Evolutionary conservation across 2,113 vertebrate genomes (phyloP).

Genomic region (Gallinago undulata): DNA sequence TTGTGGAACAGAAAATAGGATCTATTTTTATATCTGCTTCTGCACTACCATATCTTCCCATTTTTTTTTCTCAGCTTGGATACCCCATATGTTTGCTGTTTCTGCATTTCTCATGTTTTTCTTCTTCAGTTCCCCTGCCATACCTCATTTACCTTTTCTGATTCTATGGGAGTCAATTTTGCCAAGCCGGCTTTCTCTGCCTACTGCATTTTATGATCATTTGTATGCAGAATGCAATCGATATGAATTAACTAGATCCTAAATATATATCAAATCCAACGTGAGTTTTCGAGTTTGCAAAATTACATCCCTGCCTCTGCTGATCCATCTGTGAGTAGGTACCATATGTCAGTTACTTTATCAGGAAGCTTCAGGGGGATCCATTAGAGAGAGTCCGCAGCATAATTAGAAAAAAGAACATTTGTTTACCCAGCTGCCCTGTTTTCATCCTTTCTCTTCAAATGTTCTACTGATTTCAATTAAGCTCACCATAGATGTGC

Average conservation of each 20-base stretch:
- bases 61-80: background rate
- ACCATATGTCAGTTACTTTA: constrained; percentile 69
- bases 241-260: constrained; percentile 41
- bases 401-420: constrained; percentile 70
- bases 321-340: constrained; percentile 52
- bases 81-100: constrained; percentile 4
- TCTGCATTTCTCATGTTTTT: constrained; percentile 6
- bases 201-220: constrained; percentile 28
- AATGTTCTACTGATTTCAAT: constrained; percentile 63
- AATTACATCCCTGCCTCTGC: constrained; percentile 51
- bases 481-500: constrained; percentile 31
- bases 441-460: constrained; percentile 55
- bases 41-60: background rate
- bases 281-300: constrained; percentile 40
- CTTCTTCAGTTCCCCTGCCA: background rate
- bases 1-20: background rate
- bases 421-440: constrained; percentile 68
- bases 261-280: constrained; percentile 56
- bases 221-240: constrained; percentile 30
- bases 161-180: background rate
- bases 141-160: constrained; percentile 26
- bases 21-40: background rate
- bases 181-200: background rate
- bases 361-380: constrained; percentile 63
- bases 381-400: constrained; percentile 43